Conservation (phyloP, 92 coral and sea anemone species). For the Heliopora coerulea region DNA sequence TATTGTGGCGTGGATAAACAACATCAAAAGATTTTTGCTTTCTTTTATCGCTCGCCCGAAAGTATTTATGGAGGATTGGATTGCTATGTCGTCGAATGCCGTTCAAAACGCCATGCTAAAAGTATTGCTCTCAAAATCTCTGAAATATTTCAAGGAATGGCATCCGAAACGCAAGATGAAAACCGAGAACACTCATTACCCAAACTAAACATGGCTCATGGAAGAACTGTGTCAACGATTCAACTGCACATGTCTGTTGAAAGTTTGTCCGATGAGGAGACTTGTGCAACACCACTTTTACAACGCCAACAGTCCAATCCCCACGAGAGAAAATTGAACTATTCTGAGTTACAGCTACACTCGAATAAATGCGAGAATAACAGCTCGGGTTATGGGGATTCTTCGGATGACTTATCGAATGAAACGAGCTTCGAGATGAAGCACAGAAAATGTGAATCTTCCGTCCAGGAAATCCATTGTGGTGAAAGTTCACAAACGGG, state of each 20-base stretch:
- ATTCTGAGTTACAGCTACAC: constrained; percentile 37
- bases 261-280: background rate
- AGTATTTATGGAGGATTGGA: constrained; percentile 39
- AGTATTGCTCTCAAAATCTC: constrained; percentile 33
- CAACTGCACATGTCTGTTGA: constrained; percentile 29
- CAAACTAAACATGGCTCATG: constrained; percentile 8
- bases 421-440: background rate
- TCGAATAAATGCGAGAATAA: constrained; percentile 5
- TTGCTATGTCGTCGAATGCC: constrained; percentile 46
- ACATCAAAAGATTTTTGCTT: constrained; percentile 63
- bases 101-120: constrained; percentile 44
- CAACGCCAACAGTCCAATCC: constrained; percentile 2
- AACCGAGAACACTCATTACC: background rate
- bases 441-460: constrained; percentile 4
- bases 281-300: constrained; percentile 16
- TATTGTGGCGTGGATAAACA: constrained; percentile 82
- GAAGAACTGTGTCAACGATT: constrained; percentile 20
- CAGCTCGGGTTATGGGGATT: constrained; percentile 43
- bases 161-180: constrained; percentile 14
- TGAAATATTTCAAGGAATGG: constrained; percentile 21
- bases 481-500: constrained; percentile 19
- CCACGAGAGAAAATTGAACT: background rate
- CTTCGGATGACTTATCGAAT: constrained; percentile 33
- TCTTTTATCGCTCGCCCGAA: constrained; percentile 34
- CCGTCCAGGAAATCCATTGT: background rate